Conservation (phyloP, 2,113 vertebrate species). For the Theristicus caerulescens region DNA sequence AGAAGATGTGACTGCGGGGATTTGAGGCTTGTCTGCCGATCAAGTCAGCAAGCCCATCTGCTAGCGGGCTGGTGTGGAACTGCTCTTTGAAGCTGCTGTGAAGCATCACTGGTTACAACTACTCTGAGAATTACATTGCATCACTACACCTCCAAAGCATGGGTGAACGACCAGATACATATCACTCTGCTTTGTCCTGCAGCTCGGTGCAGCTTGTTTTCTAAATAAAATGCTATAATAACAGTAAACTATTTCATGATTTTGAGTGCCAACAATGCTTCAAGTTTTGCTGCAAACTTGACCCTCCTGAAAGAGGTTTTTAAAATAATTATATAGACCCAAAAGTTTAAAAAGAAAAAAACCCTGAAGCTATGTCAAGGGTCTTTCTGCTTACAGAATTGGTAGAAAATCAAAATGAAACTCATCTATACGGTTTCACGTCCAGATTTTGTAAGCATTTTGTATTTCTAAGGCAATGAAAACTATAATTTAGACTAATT, state of each 20-base stretch:
- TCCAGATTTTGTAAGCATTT: neutral
- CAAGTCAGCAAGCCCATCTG: neutral
- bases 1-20: neutral
- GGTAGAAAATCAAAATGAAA: neutral
- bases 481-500: neutral
- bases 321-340: neutral
- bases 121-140: neutral
- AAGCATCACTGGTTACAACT: neutral
- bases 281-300: neutral
- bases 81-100: neutral
- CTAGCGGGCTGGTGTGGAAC: neutral
- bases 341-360: neutral
- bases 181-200: rapidly evolving
- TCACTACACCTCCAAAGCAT: neutral
- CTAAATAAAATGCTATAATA: neutral
- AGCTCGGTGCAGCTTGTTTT: neutral
- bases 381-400: neutral
- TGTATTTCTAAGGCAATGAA: neutral
- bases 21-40: neutral
- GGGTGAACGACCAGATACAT: rapidly evolving
- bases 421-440: neutral
- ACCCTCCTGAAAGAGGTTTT: neutral
- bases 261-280: neutral
- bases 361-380: neutral
- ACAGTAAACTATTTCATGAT: neutral